A percentile compares a stretch with the other conserved stretches of the same genome.
These are phyloP conservation scores for Acanthurus leucopareius DNA, from an alignment of 2,797 vertebrate genomes.

Conservation along the genomic window DNA sequence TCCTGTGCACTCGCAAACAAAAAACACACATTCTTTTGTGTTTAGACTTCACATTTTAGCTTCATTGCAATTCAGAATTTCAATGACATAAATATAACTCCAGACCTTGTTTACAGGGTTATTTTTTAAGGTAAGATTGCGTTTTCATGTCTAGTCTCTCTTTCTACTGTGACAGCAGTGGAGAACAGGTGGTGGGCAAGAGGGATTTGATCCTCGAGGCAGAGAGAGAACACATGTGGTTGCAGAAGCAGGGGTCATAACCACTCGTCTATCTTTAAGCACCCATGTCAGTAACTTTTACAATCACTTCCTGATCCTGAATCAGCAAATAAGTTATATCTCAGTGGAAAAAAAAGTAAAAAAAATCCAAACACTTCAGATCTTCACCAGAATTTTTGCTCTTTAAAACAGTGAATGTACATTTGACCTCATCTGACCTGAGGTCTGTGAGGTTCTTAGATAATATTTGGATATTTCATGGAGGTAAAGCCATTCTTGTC, in stretches of 20 bases:
- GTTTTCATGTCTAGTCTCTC: constrained; percentile 18
- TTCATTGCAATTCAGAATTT: constrained; percentile 13
- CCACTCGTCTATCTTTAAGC: constrained; percentile 58
- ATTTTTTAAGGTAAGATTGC: background rate
- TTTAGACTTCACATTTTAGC: background rate
- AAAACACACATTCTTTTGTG: background rate
- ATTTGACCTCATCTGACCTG: constrained; percentile 39
- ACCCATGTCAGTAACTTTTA: constrained; percentile 69
- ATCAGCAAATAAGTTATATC: constrained; percentile 48
- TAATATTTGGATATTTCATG: constrained; percentile 47
- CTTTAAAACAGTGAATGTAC: constrained; percentile 35
- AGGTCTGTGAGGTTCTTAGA: constrained; percentile 29
- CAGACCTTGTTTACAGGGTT: constrained; percentile 10
- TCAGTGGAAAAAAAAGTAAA: constrained; percentile 28
- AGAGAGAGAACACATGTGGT: constrained; percentile 66
- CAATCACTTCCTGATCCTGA: constrained; percentile 59
- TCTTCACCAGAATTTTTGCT: constrained; percentile 35
- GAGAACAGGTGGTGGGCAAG: constrained; percentile 26
- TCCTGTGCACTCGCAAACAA: background rate
- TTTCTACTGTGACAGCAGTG: constrained; percentile 29
- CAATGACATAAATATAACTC: background rate
- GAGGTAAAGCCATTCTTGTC: constrained; percentile 24
- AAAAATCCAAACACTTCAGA: constrained; percentile 24
- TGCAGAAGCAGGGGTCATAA: constrained; percentile 59
- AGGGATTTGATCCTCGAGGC: constrained; percentile 62